Conservation (phyloP, 2,797 vertebrate genomes). For the Macrochelys suwanniensis region DNA sequence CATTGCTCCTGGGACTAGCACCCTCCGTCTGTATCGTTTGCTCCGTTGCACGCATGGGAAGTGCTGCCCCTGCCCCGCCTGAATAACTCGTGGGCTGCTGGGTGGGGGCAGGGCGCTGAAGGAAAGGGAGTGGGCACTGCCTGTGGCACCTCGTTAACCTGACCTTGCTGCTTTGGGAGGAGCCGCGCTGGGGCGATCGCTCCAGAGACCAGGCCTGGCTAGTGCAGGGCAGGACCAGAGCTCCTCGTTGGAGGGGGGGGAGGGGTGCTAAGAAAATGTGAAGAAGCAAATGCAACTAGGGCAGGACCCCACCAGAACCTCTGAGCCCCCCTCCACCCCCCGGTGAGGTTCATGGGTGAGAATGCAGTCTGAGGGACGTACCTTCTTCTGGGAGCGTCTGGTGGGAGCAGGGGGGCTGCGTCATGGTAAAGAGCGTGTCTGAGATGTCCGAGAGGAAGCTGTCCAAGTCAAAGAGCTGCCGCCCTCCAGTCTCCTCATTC, state of each 20-base stretch:
- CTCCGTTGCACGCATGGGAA: not conserved
- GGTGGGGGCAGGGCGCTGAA: not conserved
- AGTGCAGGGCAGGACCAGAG: too few species aligned
- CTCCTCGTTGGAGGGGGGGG: not conserved
- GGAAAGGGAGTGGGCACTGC: not conserved
- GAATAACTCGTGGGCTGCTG: not conserved
- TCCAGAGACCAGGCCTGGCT: not conserved
- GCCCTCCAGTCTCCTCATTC: constrained; percentile 81
- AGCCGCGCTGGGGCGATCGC: too few species aligned
- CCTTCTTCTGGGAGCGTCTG: constrained; percentile 86
- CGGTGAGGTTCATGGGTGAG: not conserved
- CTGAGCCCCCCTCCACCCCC: not conserved
- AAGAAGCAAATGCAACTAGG: not conserved
- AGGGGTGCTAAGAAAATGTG: not conserved
- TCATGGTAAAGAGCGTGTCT: constrained; percentile 98
- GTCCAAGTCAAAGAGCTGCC: constrained; percentile 93
- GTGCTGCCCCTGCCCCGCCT: not conserved
- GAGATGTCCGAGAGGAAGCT: constrained; percentile 96
- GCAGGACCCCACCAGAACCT: not conserved
- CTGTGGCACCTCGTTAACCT: not conserved
- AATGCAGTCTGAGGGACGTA: constrained; percentile 74
- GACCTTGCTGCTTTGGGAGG: too few species aligned
- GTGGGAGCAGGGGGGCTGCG: constrained; percentile 88
- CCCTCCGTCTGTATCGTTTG: not conserved
- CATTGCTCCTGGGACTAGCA: not conserved